Percentiles rank a stretch among this genome's conserved stretches.
phyloP scores from a whole-genome alignment of 2,113 vertebrate genomes.

The Siniperca chuatsi region DNA sequence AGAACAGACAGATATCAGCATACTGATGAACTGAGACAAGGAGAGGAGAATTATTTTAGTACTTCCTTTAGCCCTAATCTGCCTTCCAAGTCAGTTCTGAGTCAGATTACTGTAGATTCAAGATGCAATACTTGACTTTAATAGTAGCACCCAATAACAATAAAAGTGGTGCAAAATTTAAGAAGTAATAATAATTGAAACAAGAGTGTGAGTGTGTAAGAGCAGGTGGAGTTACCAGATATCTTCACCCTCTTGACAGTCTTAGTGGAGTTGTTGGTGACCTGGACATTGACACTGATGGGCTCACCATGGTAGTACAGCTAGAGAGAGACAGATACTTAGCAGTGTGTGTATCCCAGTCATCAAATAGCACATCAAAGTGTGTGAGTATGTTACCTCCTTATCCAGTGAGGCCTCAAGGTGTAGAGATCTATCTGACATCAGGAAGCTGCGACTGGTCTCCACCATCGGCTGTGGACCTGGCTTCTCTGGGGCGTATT shows the following conservation, averaged over 20 bases:
- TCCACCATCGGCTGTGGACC: constrained; percentile 90
- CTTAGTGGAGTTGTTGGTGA: constrained; percentile 91
- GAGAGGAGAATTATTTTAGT: neutral
- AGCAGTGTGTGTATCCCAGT: neutral
- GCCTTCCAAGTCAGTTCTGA: neutral
- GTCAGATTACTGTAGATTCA: neutral
- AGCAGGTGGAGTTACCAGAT: constrained; percentile 80
- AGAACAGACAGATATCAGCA: constrained; percentile 92
- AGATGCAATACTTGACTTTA: neutral
- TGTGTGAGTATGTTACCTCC: constrained; percentile 78
- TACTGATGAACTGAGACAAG: constrained; percentile 87
- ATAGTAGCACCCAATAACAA: neutral
- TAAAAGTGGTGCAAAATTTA: neutral
- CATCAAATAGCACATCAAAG: neutral
- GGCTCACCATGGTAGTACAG: constrained; percentile 89
- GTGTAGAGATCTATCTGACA: constrained; percentile 89
- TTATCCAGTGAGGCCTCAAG: constrained; percentile 90
- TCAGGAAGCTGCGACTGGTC: constrained; percentile 89
- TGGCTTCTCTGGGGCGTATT: constrained; percentile 89
- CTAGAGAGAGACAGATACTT: constrained; percentile 62
- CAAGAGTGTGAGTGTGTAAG: neutral
- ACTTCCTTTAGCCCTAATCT: neutral
- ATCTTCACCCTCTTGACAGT: constrained; percentile 89
- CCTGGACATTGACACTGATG: constrained; percentile 89
- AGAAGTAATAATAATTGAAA: neutral